Evolutionary conservation across 2,888 invertebrate genomes (phyloP).

Genomic region (Euzetes globulus): DNA sequence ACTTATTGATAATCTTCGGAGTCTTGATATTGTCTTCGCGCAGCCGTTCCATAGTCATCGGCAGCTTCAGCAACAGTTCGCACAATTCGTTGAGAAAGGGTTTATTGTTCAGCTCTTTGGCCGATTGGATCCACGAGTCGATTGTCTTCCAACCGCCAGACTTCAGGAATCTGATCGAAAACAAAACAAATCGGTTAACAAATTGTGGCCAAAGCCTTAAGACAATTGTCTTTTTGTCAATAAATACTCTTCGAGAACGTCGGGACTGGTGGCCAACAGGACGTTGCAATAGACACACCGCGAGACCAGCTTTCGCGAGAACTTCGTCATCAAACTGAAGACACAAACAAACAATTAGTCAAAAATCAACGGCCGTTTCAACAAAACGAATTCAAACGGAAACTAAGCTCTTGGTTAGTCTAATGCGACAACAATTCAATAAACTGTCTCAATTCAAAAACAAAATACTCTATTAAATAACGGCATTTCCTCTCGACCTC

Average conservation of each 20-base stretch:
- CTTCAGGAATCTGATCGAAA: constrained; percentile 63
- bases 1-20: constrained; percentile 79
- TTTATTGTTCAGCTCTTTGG: constrained; percentile 73
- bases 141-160: constrained; percentile 86
- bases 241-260: constrained; percentile 64
- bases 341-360: neutral
- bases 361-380: neutral
- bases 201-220: too few species aligned
- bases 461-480: too few species aligned
- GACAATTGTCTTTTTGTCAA: constrained; percentile 44
- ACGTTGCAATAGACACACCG: constrained; percentile 93
- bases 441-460: neutral
- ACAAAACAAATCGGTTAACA: constrained; percentile 28
- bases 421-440: neutral
- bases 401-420: neutral
- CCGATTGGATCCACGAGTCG: constrained; percentile 82
- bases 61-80: constrained; percentile 72
- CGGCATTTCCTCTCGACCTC: neutral
- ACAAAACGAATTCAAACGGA: neutral
- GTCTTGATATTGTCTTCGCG: constrained; percentile 70
- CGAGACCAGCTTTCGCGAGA: constrained; percentile 87
- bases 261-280: constrained; percentile 72
- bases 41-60: constrained; percentile 79
- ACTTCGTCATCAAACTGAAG: constrained; percentile 82
- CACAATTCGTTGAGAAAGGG: constrained; percentile 77